These are phyloP conservation scores for Leuciscus idus DNA, from an alignment of 2,113 vertebrate genomes.

Conservation along the genomic window DNA sequence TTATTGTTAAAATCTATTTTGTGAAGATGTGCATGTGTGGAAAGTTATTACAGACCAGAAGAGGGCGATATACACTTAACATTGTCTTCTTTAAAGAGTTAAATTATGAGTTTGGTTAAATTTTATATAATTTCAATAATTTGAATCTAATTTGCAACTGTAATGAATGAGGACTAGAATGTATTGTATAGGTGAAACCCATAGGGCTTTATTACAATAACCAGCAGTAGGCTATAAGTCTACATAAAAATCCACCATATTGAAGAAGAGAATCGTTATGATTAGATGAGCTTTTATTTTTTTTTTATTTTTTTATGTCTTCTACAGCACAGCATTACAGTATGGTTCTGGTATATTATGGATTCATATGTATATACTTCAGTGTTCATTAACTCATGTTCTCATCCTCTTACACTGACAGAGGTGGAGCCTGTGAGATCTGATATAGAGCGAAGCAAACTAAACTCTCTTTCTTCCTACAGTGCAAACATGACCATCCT, in stretches of 20 bases:
- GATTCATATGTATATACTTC: background rate
- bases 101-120: too few species aligned
- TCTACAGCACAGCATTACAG: background rate
- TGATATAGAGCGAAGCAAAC: too few species aligned
- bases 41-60: background rate
- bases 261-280: background rate
- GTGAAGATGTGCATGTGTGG: background rate
- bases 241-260: background rate
- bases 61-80: background rate
- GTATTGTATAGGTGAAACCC: too few species aligned
- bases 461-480: background rate
- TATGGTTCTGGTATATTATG: background rate
- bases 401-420: background rate
- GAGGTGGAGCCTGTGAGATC: too few species aligned
- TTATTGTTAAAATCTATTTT: background rate
- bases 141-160: too few species aligned
- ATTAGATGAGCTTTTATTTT: too few species aligned
- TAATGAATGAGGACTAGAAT: too few species aligned
- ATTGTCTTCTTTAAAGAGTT: too few species aligned
- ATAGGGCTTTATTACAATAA: background rate
- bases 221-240: background rate
- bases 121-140: too few species aligned
- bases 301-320: too few species aligned
- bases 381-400: background rate
- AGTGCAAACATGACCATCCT: slow-evolving; percentile 19